Base-by-base conservation (phyloP, 2,888 invertebrate genomes). In the Linnaemya tessellans region DNA sequence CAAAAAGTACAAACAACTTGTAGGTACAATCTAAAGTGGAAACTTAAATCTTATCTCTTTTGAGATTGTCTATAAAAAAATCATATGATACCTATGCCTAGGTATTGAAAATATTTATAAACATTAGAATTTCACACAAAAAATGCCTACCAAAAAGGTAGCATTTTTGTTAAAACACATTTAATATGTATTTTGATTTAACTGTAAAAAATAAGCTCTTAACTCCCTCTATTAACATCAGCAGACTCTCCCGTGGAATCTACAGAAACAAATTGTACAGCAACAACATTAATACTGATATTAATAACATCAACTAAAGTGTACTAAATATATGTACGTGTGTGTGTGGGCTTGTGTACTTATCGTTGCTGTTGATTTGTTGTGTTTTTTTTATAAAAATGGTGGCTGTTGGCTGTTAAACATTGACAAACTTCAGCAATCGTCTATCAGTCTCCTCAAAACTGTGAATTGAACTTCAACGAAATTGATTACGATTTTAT, bases 381-480 rank as follows among this genome's bases (percentile, higher is more conserved):
- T 13, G 30, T 30, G 30, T 30, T 30, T 30, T 30, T 58, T 35
- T 46, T 43, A 38, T 41, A 3, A 25, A 70, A 62, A 49, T 62
- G 49, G 25, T 70, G 70, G 22, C 54, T 84, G 79, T 10, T 79
- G 80, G 65, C 65, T 77, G 84, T 70, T 81, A 68, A 84, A 78
- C 80, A 81, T 81, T 85, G 71, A 85, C 82, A 82, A 85, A 85
- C 79, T 79, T 85, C 75, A 67, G n/a, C 71, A 70, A 71, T 41
- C 41, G 82, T 78, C 71, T 71, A 73, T 85, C 85, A 85, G 85
- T 85, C 82, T 85, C 62, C 46, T 54, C 25, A 60, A 82, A 85
- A 75, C 71, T 25, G 79, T 73, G 85, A 75, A 80, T 80, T 80
- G 67, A 85, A 85, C 85, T 85, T 73, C 82, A 85, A 71, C 82